A percentile compares a stretch with the other conserved stretches of the same genome.
These are phyloP conservation scores for Pachyseris speciosa DNA, from an alignment of 64 coral and sea anemone genomes.

Conservation along the genomic window DNA sequence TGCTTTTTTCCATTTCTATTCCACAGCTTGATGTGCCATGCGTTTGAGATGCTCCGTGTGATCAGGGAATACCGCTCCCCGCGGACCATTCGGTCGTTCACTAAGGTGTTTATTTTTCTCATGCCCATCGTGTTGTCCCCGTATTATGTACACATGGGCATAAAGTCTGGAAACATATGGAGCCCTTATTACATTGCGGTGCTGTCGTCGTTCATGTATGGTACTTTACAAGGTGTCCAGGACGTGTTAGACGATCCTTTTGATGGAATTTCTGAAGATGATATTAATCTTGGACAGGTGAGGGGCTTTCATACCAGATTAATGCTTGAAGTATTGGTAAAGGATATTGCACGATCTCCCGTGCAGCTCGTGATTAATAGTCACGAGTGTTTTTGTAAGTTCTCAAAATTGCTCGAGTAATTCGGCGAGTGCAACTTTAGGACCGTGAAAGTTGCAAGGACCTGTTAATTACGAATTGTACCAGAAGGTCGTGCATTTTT, in stretches of 20 bases:
- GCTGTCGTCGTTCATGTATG: constrained; percentile 88
- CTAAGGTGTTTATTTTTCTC: constrained; percentile 97
- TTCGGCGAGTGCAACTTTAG: too few relatives aligned
- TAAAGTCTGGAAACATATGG: constrained; percentile 75
- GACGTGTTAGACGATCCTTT: constrained; percentile 97
- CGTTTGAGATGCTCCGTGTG: constrained; percentile 93
- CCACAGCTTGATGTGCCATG: constrained; percentile 95
- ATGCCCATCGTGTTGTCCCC: constrained; percentile 97
- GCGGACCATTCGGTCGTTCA: constrained; percentile 91
- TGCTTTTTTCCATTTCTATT: background rate
- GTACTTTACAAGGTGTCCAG: constrained; percentile 94
- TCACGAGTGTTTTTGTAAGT: too few relatives aligned
- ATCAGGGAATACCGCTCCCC: constrained; percentile 96
- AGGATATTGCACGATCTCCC: too few relatives aligned
- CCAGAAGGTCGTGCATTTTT: too few relatives aligned
- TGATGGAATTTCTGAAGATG: constrained; percentile 97
- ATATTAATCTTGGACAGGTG: constrained; percentile 92
- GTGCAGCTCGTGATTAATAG: too few relatives aligned
- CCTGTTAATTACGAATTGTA: too few relatives aligned
- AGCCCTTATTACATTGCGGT: constrained; percentile 92
- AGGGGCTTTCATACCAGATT: background rate
- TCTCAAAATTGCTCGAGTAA: too few relatives aligned
- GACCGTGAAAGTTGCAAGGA: too few relatives aligned
- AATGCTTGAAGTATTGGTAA: too few relatives aligned
- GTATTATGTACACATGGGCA: constrained; percentile 91